Evolutionary conservation across 2,888 invertebrate genomes (phyloP).

Genomic region (Isoperla grammatica): DNA sequence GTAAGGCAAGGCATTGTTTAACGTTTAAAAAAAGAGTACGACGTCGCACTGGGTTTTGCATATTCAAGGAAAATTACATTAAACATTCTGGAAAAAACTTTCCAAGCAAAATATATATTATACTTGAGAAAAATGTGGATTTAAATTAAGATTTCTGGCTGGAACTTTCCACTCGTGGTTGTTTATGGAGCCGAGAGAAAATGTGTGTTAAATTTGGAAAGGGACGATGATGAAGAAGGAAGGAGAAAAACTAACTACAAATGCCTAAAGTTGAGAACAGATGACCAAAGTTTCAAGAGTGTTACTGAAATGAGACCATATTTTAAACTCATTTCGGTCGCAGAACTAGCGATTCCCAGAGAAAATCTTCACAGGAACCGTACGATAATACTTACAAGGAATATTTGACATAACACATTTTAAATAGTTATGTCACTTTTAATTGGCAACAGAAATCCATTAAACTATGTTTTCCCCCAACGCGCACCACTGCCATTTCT

Average conservation of each 20-base stretch:
- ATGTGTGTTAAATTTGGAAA: slow-evolving; percentile 22
- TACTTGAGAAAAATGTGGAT: slow-evolving; percentile 28
- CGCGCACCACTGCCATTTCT: too few relatives aligned
- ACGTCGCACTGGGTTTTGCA: slow-evolving; percentile 12
- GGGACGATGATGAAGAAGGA: slow-evolving; percentile 21
- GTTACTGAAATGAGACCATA: slow-evolving; percentile 28
- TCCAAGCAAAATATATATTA: slow-evolving; percentile 23
- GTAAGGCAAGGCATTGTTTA: too few relatives aligned
- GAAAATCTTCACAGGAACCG: not conserved
- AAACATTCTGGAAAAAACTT: slow-evolving; percentile 19
- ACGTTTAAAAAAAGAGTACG: not conserved
- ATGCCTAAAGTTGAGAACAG: slow-evolving; percentile 25
- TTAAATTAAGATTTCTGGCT: slow-evolving; percentile 29
- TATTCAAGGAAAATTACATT: slow-evolving; percentile 26
- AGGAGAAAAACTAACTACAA: slow-evolving; percentile 20
- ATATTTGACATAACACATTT: not conserved
- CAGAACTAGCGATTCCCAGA: not conserved
- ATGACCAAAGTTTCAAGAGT: slow-evolving; percentile 28
- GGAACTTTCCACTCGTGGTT: slow-evolving; percentile 25
- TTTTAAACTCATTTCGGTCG: slow-evolving; percentile 23
- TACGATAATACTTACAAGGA: slow-evolving; percentile 6
- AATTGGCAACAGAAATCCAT: too few relatives aligned
- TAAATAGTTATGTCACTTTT: too few relatives aligned
- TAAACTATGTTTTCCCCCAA: too few relatives aligned
- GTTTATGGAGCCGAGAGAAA: slow-evolving; percentile 23